phyloP scores from a whole-genome alignment of 2,113 vertebrate genomes.

The Mormyrus iriodes region DNA sequence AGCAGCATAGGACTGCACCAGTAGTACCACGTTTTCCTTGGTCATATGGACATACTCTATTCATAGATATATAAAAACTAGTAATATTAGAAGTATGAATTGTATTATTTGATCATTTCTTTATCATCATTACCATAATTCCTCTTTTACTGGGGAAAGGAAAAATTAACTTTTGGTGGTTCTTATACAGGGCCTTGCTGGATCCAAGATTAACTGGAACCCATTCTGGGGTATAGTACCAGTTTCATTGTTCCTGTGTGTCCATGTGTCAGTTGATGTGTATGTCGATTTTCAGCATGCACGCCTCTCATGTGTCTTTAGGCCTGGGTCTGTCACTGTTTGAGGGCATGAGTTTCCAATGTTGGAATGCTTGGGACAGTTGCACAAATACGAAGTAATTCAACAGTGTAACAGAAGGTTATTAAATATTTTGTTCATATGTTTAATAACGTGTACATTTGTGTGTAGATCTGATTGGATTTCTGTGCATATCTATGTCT shows the following conservation, averaged over 20 bases:
- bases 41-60: conserved; percentile 38
- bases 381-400: background rate
- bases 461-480: background rate
- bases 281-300: background rate
- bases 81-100: conserved; percentile 65
- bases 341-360: background rate
- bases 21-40: conserved; percentile 62
- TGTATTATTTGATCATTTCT: conserved; percentile 61
- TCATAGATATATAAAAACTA: conserved; percentile 44
- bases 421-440: conserved; percentile 7
- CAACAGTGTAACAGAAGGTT: background rate
- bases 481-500: conserved; percentile 7
- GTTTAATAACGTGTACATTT: background rate
- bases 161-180: conserved; percentile 44
- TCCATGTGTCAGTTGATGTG: conserved; percentile 16
- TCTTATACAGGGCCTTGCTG: conserved; percentile 17
- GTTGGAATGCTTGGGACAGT: background rate
- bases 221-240: conserved; percentile 32
- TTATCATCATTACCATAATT: conserved; percentile 43
- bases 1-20: conserved; percentile 56
- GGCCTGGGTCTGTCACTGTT: background rate
- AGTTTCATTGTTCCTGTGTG: conserved; percentile 19
- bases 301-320: background rate
- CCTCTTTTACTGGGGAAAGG: conserved; percentile 43
- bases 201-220: conserved; percentile 25